These are phyloP conservation scores for Columba janthina DNA, from an alignment of 2,113 vertebrate species.

Conservation along the genomic window DNA sequence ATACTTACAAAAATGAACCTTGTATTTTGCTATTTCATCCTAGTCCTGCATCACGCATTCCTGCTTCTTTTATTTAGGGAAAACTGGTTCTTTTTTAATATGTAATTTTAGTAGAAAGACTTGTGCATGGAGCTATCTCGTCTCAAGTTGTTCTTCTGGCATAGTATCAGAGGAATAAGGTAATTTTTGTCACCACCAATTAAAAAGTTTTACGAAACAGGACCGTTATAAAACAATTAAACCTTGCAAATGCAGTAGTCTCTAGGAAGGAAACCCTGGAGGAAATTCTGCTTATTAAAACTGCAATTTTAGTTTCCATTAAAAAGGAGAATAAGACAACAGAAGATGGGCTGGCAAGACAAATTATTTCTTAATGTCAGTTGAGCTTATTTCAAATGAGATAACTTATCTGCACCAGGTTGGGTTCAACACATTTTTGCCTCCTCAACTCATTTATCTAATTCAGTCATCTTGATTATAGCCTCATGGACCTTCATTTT, in stretches of 20 bases:
- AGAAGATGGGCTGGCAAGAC: constrained; percentile 83
- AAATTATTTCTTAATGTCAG: constrained; percentile 89
- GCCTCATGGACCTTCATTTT: constrained; percentile 81
- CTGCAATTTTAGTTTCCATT: constrained; percentile 88
- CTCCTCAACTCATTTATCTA: constrained; percentile 85
- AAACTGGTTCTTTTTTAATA: not conserved
- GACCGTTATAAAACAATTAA: constrained; percentile 88
- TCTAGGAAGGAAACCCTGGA: constrained; percentile 82
- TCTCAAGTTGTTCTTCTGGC: constrained; percentile 64
- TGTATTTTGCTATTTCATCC: not conserved
- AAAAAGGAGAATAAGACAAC: constrained; percentile 84
- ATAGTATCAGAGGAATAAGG: constrained; percentile 75
- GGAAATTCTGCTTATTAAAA: constrained; percentile 89
- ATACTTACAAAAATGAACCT: not conserved
- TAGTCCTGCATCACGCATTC: not conserved
- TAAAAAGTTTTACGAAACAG: constrained; percentile 85
- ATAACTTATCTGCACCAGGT: constrained; percentile 79
- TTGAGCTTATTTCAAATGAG: constrained; percentile 84
- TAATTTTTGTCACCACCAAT: constrained; percentile 85
- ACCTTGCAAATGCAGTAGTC: constrained; percentile 81
- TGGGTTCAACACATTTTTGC: constrained; percentile 77
- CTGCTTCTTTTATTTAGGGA: not conserved
- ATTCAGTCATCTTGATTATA: constrained; percentile 85
- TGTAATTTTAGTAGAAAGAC: not conserved
- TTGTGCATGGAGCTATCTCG: not conserved